phyloP scores from a whole-genome alignment of 2,113 vertebrate species.

The Sapayoa aenigma region DNA sequence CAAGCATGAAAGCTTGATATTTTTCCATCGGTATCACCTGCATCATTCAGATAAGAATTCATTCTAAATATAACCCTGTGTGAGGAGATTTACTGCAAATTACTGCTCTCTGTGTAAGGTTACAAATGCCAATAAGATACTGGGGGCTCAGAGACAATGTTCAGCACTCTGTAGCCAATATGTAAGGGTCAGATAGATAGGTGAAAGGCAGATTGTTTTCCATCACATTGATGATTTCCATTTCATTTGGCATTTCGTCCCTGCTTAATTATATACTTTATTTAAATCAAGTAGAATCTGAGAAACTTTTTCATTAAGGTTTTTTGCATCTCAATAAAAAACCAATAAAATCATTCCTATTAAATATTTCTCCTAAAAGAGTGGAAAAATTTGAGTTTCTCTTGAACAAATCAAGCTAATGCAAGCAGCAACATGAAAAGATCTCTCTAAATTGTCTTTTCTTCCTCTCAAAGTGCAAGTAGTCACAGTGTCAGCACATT shows the following conservation, averaged over 20 bases:
- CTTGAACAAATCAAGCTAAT: neutral
- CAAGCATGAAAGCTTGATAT: neutral
- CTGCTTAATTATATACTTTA: neutral
- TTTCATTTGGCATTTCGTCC: neutral
- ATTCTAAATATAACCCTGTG: neutral
- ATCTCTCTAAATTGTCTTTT: neutral
- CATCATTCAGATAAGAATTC: neutral
- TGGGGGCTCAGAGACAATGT: neutral
- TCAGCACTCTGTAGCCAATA: neutral
- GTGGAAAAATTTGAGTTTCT: neutral
- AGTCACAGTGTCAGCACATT: neutral
- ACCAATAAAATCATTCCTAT: neutral
- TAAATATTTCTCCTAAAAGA: too few relatives aligned
- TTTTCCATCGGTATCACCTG: slow-evolving; percentile 28
- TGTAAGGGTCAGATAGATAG: slow-evolving; percentile 1
- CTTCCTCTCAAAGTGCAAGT: neutral
- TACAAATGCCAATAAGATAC: slow-evolving; percentile 28
- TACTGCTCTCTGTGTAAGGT: slow-evolving; percentile 11
- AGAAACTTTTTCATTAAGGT: neutral
- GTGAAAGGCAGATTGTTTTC: neutral
- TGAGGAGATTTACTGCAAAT: slow-evolving; percentile 52
- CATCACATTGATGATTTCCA: neutral
- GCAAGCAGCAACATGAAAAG: neutral
- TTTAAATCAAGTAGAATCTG: neutral
- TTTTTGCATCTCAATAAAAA: slow-evolving; percentile 7